Evolutionary conservation across 2,797 vertebrate species (phyloP), one percentile per base, ranked within the genome.

Genomic region (Chaenodraco wilsoni): DNA sequence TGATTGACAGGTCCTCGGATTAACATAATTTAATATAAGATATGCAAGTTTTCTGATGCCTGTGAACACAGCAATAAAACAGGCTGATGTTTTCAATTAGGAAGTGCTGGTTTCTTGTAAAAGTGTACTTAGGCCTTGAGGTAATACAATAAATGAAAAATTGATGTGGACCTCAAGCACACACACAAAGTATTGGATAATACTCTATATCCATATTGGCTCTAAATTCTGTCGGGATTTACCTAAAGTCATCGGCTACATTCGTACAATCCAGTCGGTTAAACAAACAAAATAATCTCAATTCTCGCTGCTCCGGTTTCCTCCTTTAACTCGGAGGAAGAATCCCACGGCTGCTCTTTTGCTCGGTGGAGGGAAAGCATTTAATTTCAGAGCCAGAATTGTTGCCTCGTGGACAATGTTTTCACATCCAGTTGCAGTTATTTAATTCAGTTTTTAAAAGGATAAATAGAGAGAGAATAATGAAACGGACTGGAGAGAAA

Each of bases 321-420:
- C 65, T 48, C 60, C 56, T 71, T 77, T 70, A 86, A 79, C 72
- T 68, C 19, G 62, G 27, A 16, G n/a, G 41, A 49, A 44, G 74
- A 71, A 55, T 79, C 77, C 54, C 63, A 46, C 19, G 43, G 63
- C 65, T 70, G 77, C 68, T 69, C 45, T 88, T 81, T 74, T 74
- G 75, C 76, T 51, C 16, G 57, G n/a, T 55, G 48, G 58, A 65
- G 65, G 60, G 23, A 83, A 84, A 76, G 54, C 75, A 80, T 84
- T 90, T 87, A 45, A 88, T 91, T 90, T 86, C 59, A 85, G 68
- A 76, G 74, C 48, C 66, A 84, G 59, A 87, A 87, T 78, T 65
- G 69, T 80, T 76, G 70, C 78, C 81, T 86, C 60, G 72, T 83
- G 76, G 80, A 89, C 84, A 88, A 84, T 91, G 77, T 90, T 88